Evolutionary conservation across 2,797 vertebrate species (phyloP), one percentile per base, ranked within the genome.

Genomic region (Argyrosomus regius): DNA sequence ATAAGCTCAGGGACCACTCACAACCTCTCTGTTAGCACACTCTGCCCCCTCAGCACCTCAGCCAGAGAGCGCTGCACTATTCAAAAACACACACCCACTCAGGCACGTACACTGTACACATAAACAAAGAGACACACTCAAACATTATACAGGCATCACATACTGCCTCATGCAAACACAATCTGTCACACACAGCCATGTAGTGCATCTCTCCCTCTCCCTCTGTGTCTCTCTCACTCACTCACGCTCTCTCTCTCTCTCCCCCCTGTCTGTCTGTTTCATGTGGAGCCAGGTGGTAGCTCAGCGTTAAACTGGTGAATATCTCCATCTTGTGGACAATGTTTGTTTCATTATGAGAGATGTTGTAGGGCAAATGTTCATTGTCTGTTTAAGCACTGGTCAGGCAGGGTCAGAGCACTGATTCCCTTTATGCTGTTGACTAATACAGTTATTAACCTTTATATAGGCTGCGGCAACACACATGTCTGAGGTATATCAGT

Each of bases 261-360:
- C 57, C 20, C 35, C 54, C 59, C 75, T 56, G 6, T 75, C 64
- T 71, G 68, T 79, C 74, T 65, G 61, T 78, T 88, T 81, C 77
- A 63, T 79, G 79, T 80, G 53, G 45, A 86, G 78, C 61, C 83
- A 80, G 71, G 75, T 77, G 69, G 81, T 60, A 62, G 17, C 52
- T 18, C 49, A 66, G 77, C 78, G 61, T 91, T 94, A 94, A 92
- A 94, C 93, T 95, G 92, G 95, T 95, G 89, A 94, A 95, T 94
- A 95, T 93, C 95, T 91, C 95, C 96, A 96, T 96, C 96, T 96
- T 95, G 96, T 96, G 95, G 95, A 92, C 92, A 84, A 16, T 69
- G 5, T 64, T 56, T 56, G 72, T 63, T 63, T 63, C 59, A 68
- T 72, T 53, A 13, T 57, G 22, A 68, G 45, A 43, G 61, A 22